Conservation (phyloP, 2,113 vertebrate species). For the Recurvirostra avosetta region DNA sequence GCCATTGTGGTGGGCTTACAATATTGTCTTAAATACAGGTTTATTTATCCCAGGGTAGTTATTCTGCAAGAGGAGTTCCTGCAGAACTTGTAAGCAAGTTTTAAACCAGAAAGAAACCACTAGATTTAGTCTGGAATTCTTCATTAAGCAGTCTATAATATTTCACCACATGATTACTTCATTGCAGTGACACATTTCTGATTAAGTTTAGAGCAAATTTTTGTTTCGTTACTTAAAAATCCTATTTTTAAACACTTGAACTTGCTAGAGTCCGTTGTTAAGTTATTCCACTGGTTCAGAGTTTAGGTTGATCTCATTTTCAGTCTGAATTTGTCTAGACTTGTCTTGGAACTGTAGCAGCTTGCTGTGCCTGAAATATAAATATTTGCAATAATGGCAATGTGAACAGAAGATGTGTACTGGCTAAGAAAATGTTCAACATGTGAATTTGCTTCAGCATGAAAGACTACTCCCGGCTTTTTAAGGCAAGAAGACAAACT, state of each 20-base stretch:
- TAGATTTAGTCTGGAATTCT: neutral
- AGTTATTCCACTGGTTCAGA: neutral
- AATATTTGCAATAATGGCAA: conserved; percentile 16
- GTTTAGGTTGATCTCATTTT: conserved; percentile 28
- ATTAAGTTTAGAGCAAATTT: neutral
- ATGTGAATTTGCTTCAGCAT: neutral
- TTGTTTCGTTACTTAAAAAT: neutral
- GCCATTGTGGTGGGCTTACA: neutral
- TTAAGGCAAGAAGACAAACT: neutral
- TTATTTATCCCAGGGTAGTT: neutral
- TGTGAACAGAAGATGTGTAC: neutral
- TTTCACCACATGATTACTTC: neutral
- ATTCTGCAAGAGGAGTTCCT: neutral
- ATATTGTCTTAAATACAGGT: neutral
- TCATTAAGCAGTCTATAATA: neutral
- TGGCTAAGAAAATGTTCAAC: neutral
- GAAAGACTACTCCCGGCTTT: neutral
- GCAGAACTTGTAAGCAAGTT: neutral
- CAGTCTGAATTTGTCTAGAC: neutral
- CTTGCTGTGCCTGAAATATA: neutral
- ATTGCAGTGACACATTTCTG: neutral
- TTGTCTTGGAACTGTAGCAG: neutral
- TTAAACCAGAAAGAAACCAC: neutral
- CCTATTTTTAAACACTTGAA: neutral
- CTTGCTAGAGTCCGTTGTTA: neutral